Percentiles rank a stretch among this genome's conserved stretches.
These are phyloP conservation scores for Picathartes gymnocephalus DNA, from an alignment of 2,113 vertebrate genomes.

Conservation along the genomic window DNA sequence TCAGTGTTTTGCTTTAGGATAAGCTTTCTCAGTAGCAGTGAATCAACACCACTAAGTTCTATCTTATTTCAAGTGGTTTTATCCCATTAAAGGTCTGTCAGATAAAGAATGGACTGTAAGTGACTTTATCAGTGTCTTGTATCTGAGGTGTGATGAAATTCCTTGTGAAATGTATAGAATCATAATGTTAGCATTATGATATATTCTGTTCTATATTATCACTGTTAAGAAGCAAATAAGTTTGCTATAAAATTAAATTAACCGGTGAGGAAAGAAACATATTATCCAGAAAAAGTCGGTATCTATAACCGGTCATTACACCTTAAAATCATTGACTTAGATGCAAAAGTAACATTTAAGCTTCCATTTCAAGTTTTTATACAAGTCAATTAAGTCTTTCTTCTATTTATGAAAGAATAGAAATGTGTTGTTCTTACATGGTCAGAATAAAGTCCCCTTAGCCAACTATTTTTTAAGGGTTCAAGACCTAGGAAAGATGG, in stretches of 20 bases:
- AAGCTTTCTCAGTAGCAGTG: not conserved
- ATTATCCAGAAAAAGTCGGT: not conserved
- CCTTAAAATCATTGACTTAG: not conserved
- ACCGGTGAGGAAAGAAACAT: accelerated
- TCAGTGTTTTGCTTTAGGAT: not conserved
- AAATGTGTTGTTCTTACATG: accelerated
- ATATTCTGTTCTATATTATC: not conserved
- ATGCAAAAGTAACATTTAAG: not conserved
- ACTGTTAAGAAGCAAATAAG: not conserved
- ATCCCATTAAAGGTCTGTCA: not conserved
- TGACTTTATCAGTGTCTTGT: not conserved
- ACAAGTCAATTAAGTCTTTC: not conserved
- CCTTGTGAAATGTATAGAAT: not conserved
- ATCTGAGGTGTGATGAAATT: not conserved
- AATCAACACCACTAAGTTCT: not conserved
- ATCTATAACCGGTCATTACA: not conserved
- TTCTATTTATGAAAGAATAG: not conserved
- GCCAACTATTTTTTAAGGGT: not conserved
- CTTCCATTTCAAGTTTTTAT: not conserved
- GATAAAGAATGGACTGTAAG: not conserved
- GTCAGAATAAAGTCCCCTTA: not conserved
- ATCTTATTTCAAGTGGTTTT: not conserved
- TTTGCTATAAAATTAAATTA: not conserved
- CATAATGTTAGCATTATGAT: not conserved
- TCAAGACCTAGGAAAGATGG: not conserved